Evolutionary conservation across 2,888 invertebrate genomes (phyloP).

Genomic region (Drosophila tripunctata): DNA sequence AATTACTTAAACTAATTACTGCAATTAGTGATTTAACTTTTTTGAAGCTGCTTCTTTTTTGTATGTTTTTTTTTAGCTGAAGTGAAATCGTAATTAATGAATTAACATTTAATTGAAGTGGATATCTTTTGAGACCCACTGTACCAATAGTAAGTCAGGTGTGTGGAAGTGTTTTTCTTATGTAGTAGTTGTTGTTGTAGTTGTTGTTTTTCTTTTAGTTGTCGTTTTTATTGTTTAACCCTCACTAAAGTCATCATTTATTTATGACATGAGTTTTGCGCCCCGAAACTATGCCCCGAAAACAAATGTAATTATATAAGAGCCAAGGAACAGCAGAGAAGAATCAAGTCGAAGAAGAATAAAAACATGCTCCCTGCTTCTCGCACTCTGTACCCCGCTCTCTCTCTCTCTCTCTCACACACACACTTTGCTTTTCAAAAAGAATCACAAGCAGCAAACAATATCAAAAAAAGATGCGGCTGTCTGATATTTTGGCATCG

Average conservation of each 20-base stretch:
- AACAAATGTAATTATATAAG: slow-evolving; percentile 74
- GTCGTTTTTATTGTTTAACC: slow-evolving; percentile 26
- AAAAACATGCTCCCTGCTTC: no score
- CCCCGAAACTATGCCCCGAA: slow-evolving; percentile 67
- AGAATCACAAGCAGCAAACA: slow-evolving; percentile 22
- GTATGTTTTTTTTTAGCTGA: not conserved
- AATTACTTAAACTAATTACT: slow-evolving; percentile 18
- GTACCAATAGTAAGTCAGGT: slow-evolving; percentile 47
- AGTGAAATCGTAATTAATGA: slow-evolving; percentile 20
- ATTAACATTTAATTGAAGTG: slow-evolving; percentile 41
- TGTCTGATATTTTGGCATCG: slow-evolving; percentile 66
- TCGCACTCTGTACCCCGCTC: slow-evolving; percentile 20
- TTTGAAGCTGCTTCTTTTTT: not conserved
- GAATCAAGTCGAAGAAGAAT: slow-evolving; percentile 33
- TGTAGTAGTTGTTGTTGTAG: slow-evolving; percentile 12
- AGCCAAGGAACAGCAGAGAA: slow-evolving; percentile 38
- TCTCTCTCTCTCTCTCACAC: slow-evolving; percentile 12
- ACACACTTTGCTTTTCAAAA: slow-evolving; percentile 14
- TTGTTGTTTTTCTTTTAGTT: slow-evolving; percentile 9
- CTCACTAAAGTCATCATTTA: slow-evolving; percentile 72
- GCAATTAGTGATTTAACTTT: slow-evolving; percentile 25
- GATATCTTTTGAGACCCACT: slow-evolving; percentile 28
- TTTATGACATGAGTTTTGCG: slow-evolving; percentile 75
- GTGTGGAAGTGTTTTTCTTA: slow-evolving; percentile 22
- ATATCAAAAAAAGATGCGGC: slow-evolving; percentile 71